These are phyloP conservation scores for Heterodera schachtii DNA, from an alignment of 1,140 invertebrate species.

Conservation along the genomic window DNA sequence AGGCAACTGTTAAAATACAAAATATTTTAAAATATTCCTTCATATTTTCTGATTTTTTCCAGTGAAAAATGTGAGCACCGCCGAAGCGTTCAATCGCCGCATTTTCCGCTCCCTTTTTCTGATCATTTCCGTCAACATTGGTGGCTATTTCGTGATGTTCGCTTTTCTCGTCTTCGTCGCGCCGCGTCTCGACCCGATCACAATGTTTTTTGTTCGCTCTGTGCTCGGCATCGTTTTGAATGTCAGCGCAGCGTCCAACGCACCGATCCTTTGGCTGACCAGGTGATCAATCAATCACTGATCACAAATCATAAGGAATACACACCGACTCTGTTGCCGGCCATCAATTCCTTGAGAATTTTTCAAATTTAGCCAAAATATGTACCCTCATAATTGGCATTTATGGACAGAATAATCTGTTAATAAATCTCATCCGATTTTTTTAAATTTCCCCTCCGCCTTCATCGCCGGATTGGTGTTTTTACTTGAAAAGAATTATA, in stretches of 20 bases:
- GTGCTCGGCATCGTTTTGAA: background rate
- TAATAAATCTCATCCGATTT: too few relatives aligned
- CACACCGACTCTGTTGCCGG: too few relatives aligned
- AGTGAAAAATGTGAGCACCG: background rate
- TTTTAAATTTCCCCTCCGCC: too few relatives aligned
- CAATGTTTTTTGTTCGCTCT: background rate
- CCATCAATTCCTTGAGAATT: too few relatives aligned
- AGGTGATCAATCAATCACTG: background rate
- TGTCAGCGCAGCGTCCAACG: background rate
- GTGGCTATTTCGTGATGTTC: background rate
- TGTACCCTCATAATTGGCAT: too few relatives aligned
- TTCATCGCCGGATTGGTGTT: too few relatives aligned
- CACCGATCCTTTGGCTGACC: background rate
- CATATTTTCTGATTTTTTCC: background rate
- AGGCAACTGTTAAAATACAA: background rate
- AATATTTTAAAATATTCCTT: background rate
- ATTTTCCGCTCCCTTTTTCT: conserved; percentile 5
- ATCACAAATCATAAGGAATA: too few relatives aligned
- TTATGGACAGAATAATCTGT: too few relatives aligned
- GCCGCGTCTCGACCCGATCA: background rate
- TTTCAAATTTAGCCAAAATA: too few relatives aligned
- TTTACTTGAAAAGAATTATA: too few relatives aligned
- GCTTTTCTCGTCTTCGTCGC: background rate
- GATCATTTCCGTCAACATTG: conserved; percentile 7
- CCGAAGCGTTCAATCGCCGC: background rate